Percentiles rank a stretch among this genome's conserved stretches.
Conservation (phyloP, 1,140 invertebrate genomes). For the Drosophila albomicans region DNA sequence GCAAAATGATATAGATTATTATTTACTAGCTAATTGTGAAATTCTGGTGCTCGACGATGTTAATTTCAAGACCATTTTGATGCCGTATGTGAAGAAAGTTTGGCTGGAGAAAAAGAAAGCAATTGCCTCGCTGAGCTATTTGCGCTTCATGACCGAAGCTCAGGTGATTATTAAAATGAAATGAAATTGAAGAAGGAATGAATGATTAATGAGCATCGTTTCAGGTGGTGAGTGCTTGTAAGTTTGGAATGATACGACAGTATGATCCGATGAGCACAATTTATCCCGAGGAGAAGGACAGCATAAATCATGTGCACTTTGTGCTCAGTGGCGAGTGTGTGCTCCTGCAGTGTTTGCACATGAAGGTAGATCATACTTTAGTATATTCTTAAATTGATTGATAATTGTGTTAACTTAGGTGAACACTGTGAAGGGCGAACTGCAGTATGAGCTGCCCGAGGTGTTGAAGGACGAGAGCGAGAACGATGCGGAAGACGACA, state of each 20-base stretch:
- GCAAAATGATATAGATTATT: no score
- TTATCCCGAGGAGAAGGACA: constrained; percentile 67
- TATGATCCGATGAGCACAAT: constrained; percentile 75
- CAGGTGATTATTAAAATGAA: constrained; percentile 43
- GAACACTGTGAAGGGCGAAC: constrained; percentile 2
- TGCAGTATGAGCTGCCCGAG: constrained; percentile 23
- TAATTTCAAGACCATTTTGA: constrained; percentile 59
- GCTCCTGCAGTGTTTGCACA: constrained; percentile 71
- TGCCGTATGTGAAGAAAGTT: constrained; percentile 52
- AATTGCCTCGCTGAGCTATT: constrained; percentile 63
- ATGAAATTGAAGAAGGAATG: no score
- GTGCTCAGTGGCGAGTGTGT: constrained; percentile 80
- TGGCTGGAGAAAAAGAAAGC: constrained; percentile 72
- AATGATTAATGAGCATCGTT: not conserved
- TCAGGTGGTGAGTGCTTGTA: constrained; percentile 69
- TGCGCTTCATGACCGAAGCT: constrained; percentile 51
- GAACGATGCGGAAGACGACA: constrained; percentile 5
- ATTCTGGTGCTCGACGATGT: constrained; percentile 59
- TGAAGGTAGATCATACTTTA: constrained; percentile 48
- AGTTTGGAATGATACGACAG: constrained; percentile 55
- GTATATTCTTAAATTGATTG: not conserved
- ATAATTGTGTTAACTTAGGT: not conserved
- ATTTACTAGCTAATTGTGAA: constrained; percentile 44
- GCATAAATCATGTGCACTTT: constrained; percentile 61
- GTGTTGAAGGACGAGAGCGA: not conserved